Evolutionary conservation across 2,888 invertebrate genomes (phyloP).

Genomic region (Lapara coniferarum): DNA sequence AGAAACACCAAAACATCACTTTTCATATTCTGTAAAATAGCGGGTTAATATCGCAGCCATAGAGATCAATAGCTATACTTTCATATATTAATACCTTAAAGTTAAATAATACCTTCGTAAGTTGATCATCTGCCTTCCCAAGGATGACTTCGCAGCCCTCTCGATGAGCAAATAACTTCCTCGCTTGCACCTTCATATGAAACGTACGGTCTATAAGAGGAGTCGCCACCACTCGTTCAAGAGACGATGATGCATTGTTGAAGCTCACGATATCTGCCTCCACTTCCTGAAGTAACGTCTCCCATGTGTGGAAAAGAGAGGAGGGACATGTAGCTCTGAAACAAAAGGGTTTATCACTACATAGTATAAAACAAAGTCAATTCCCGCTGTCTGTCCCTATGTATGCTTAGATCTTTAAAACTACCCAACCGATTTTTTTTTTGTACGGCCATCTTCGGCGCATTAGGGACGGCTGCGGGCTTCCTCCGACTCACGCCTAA

Average conservation of each 20-base stretch:
- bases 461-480: too few species aligned
- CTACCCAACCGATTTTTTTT: too few species aligned
- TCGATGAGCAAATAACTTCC: slow-evolving; percentile 94
- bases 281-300: slow-evolving; percentile 94
- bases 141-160: slow-evolving; percentile 95
- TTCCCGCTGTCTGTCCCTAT: too few species aligned
- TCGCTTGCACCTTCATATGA: slow-evolving; percentile 94
- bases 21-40: too few species aligned
- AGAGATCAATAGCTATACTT: too few species aligned
- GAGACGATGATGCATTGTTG: slow-evolving; percentile 91
- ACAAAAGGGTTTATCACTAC: slow-evolving; percentile 32
- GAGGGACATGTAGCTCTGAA: slow-evolving; percentile 89
- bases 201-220: slow-evolving; percentile 94
- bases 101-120: slow-evolving; percentile 61
- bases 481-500: too few species aligned
- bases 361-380: too few species aligned
- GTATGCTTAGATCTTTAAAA: too few species aligned
- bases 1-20: too few species aligned
- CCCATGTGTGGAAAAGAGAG: slow-evolving; percentile 95
- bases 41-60: too few species aligned
- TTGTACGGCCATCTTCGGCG: too few species aligned
- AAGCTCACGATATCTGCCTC: slow-evolving; percentile 94
- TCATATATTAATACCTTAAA: too few species aligned
- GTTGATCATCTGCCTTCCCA: slow-evolving; percentile 88
- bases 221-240: slow-evolving; percentile 90